Evolutionary conservation across 53 echinoderm and acorn worm species (phyloP), one percentile per base, ranked within the genome.

Genomic region (Astropecten irregularis): DNA sequence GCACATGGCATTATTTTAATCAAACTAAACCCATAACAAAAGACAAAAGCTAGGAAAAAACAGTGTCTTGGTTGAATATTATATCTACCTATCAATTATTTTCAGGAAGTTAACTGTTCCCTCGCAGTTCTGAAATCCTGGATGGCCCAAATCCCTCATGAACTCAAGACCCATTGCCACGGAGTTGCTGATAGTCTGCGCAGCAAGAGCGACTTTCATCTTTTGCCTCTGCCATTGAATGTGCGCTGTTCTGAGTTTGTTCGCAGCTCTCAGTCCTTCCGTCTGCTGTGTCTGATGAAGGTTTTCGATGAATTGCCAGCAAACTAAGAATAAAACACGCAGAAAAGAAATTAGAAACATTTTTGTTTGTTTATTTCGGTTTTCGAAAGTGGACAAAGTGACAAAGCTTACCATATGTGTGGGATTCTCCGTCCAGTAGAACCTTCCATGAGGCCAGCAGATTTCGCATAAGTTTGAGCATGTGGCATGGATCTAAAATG

Each of bases 401-500:
- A n/a, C n/a, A n/a, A n/a, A n/a, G n/a, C n/a, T n/a, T n/a, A n/a
- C n/a, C n/a, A 21, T 29, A 61, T 14, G 27, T 50, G 15, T 4
- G 15, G 15, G 15, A 50, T 50, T 14, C 15, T 50, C 2, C 50
- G 15, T 50, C 6, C 2, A 19, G 6, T 8, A 8, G 50, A 50
- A 53, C 54, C 25, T 53, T 8, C 21, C 54, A 8, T 14, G 72
- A 48, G 13, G 49, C 72, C 0, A 71, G 3, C 6, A 32, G 1
- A 49, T 71, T 71, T 11, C 72, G 53, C 47, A 54, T 40, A 10
- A 86, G 57, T 27, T 82, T 91, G 0, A 91, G 14, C 91, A 91
- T 91, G 50, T 91, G 91, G 69, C 91, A 91, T 3, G 76, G 44
- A 33, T 91, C 83, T 0, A 87, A 31, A 0, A 90, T 49, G 22